A percentile compares a stretch with the other conserved stretches of the same genome.
Conservation (phyloP, 2,797 vertebrate species). For the Eutrigla gurnardus region DNA sequence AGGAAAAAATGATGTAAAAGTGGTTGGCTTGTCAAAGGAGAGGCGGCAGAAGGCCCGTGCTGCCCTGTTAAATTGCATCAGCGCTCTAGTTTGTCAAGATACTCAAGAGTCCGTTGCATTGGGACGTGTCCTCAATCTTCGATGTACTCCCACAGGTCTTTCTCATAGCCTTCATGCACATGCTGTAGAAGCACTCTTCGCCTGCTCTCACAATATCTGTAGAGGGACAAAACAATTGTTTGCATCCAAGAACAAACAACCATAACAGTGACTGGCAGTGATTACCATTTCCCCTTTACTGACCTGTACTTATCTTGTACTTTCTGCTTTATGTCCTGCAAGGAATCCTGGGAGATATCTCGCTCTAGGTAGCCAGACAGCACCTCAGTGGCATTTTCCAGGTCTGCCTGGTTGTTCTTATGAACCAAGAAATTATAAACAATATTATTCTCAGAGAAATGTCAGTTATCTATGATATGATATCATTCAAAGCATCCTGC, state of each 20-base stretch:
- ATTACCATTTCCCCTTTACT: conserved; percentile 43
- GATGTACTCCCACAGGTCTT: conserved; percentile 99
- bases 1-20: conserved; percentile 82
- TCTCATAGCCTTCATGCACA: conserved; percentile 99
- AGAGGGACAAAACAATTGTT: conserved; percentile 48
- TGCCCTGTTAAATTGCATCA: conserved; percentile 93
- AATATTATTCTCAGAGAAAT: not conserved
- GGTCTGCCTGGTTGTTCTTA: conserved; percentile 99
- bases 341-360: conserved; percentile 99
- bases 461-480: not conserved
- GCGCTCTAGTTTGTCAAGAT: conserved; percentile 94
- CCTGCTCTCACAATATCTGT: conserved; percentile 99
- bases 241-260: not conserved
- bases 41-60: conserved; percentile 84
- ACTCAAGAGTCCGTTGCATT: conserved; percentile 85
- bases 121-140: conserved; percentile 95
- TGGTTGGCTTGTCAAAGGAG: conserved; percentile 91
- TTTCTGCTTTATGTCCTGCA: conserved; percentile 99
- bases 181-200: conserved; percentile 99
- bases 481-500: not conserved
- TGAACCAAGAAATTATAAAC: conserved; percentile 5
- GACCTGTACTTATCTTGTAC: conserved; percentile 99
- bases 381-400: conserved; percentile 99
- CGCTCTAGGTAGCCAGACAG: conserved; percentile 99
- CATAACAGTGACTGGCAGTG: not conserved